These are phyloP conservation scores for Trachemys scripta DNA, from an alignment of 2,113 vertebrate genomes.

Conservation along the genomic window DNA sequence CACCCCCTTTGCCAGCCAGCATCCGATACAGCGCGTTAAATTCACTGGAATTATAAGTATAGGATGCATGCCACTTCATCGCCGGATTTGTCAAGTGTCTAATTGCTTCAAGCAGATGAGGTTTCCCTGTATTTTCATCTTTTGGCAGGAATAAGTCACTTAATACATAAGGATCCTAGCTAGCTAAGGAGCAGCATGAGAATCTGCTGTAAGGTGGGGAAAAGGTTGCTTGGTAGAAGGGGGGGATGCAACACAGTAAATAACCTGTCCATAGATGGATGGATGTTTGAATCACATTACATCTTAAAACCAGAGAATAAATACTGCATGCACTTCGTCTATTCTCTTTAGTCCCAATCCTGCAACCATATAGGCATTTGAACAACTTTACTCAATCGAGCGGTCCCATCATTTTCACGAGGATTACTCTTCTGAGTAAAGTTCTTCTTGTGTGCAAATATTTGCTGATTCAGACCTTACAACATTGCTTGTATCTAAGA, in stretches of 20 bases:
- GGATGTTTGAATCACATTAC: background rate
- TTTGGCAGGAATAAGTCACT: background rate
- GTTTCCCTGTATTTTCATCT: fast-evolving
- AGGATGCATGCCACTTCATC: background rate
- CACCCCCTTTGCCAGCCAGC: background rate
- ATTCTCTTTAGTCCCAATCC: background rate
- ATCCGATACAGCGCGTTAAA: fast-evolving
- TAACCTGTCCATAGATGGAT: fast-evolving
- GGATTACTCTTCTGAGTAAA: background rate
- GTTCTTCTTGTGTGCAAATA: background rate
- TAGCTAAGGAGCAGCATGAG: background rate
- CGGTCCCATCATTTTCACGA: fast-evolving
- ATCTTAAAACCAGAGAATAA: background rate
- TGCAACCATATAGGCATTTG: background rate
- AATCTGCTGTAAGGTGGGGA: background rate
- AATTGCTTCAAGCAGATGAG: fast-evolving
- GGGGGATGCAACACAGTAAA: background rate
- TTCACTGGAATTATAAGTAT: background rate
- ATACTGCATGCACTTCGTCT: background rate
- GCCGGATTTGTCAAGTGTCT: background rate
- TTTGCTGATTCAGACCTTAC: background rate
- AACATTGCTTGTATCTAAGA: background rate
- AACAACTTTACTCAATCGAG: background rate
- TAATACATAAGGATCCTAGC: background rate
- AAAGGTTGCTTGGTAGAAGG: background rate